phyloP scores from a whole-genome alignment of 2,113 vertebrate species.

The Catagonus wagneri region DNA sequence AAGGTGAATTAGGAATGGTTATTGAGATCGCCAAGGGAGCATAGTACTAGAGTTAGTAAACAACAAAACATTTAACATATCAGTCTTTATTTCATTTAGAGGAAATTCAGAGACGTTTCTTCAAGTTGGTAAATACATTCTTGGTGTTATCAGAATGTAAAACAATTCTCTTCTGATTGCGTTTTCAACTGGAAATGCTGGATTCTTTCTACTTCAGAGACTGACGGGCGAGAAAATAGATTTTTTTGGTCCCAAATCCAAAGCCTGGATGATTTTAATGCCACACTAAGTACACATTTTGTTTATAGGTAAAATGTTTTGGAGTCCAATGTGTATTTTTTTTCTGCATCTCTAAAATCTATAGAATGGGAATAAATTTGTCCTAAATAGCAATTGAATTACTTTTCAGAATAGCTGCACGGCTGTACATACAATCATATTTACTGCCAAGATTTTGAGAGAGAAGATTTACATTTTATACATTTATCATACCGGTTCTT shows the following conservation, averaged over 20 bases:
- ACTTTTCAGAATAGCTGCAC: neutral
- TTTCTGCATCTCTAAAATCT: neutral
- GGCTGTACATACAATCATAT: too few relatives aligned
- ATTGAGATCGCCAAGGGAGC: neutral
- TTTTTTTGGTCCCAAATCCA: neutral
- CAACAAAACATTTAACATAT: neutral
- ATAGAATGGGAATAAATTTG: neutral
- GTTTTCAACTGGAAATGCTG: neutral
- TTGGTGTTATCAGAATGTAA: neutral
- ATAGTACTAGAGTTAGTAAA: neutral
- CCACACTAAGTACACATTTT: fast-evolving
- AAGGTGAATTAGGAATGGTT: neutral
- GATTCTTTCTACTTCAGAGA: neutral
- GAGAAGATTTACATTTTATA: too few relatives aligned
- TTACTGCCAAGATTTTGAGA: neutral
- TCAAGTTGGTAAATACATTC: neutral
- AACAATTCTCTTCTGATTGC: neutral
- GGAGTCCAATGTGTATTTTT: neutral
- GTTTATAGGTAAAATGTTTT: neutral
- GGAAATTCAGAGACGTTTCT: neutral
- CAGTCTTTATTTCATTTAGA: neutral
- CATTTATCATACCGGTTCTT: neutral
- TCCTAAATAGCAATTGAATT: neutral
- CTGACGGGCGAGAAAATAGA: neutral
- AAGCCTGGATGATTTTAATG: neutral